These are phyloP conservation scores for Takifugu rubripes DNA, from an alignment of 2,797 vertebrate genomes.

Conservation along the genomic window DNA sequence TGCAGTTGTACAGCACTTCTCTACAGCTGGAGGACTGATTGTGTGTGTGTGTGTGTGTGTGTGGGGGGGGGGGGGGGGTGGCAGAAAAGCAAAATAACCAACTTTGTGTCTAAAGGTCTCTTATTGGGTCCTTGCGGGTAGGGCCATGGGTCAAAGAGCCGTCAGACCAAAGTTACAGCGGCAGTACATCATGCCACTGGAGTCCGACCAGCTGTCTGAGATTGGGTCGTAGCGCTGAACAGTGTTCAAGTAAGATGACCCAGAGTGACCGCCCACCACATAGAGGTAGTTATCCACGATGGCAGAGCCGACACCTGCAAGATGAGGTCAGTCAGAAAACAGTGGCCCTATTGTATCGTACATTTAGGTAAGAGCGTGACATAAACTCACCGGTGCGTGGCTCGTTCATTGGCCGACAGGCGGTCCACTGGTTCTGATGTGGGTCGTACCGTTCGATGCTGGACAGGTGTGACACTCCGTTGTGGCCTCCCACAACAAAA, in stretches of 20 bases:
- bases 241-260: constrained; percentile 95
- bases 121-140: constrained; percentile 59
- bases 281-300: constrained; percentile 96
- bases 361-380: not conserved
- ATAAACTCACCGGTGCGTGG: constrained; percentile 88
- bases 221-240: constrained; percentile 96
- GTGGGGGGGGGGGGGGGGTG: constrained; percentile 54
- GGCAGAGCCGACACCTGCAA: constrained; percentile 91
- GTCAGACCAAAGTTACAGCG: constrained; percentile 98
- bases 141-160: constrained; percentile 85
- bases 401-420: constrained; percentile 96
- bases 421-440: constrained; percentile 98
- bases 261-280: constrained; percentile 96
- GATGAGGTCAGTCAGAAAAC: not conserved
- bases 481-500: constrained; percentile 97
- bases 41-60: constrained; percentile 21
- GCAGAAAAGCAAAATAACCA: constrained; percentile 49
- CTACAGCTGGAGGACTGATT: constrained; percentile 60
- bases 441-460: constrained; percentile 98
- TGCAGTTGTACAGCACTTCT: constrained; percentile 41
- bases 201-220: constrained; percentile 94
- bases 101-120: constrained; percentile 59
- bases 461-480: constrained; percentile 93
- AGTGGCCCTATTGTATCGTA: not conserved
- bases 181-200: constrained; percentile 94